Base-by-base conservation (phyloP, 1,140 invertebrate genomes). In the Ostrea edulis region DNA sequence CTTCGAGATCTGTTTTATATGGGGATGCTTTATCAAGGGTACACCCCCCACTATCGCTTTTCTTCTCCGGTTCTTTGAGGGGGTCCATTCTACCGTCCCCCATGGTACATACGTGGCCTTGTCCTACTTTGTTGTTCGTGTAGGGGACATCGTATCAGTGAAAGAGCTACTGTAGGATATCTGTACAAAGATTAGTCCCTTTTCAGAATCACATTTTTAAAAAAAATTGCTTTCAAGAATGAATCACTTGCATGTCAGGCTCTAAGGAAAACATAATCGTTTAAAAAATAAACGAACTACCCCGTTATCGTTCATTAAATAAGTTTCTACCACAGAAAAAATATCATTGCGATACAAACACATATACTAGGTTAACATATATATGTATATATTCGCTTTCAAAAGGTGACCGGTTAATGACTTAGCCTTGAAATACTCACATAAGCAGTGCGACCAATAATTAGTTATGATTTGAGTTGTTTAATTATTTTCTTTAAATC, bases 341-440 rank as follows among this genome's bases (percentile, higher is more conserved):
- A 44, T 44, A 44, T 44, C 35, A 44, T 5, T 44, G 35, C 1
- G 35, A 44, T 44, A 44, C 35, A 44, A 44, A 44, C 35, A 44
- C 35, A 44, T 44, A 44, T 5, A 44, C 35, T 44, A 11, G 68
- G 29, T 77, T 35, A 12, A 77, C 12, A 14, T 29, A 77, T 25
- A 25, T 77, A 77, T 77, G 35, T 77, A 29, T 29, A 77, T 29
- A 29, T 35, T 11, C 0, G 55, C 35, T 44, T 44, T 8, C 14
- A 29, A 35, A 77, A 29, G 25, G 29, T 35, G 68, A 9, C 68
- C 68, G 68, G 68, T 77, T 77, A 77, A 77, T 77, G 68, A 77
- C 68, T 77, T 29, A 14, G 35, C 68, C 68, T 77, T 77, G 29
- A 77, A 77, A 77, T 29, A 77, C 25, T 22, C 68, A 12, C 12